Percentiles rank a stretch among this genome's conserved stretches.
Evolutionary conservation across 2,888 invertebrate genomes (phyloP).

Genomic region (Caradrina clavipalpis): DNA sequence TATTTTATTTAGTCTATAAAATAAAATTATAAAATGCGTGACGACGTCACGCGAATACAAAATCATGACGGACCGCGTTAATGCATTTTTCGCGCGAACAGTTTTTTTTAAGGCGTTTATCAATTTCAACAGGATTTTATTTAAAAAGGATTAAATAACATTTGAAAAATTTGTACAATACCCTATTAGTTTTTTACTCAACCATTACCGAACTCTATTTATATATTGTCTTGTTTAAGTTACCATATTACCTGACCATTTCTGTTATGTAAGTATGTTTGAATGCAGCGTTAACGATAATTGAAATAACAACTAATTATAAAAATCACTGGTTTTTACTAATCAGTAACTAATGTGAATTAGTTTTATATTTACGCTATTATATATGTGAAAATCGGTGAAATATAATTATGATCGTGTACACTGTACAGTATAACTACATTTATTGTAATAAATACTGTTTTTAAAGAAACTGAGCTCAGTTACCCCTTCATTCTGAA

Average conservation of each 20-base stretch:
- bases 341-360: constrained; percentile 4
- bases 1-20: neutral
- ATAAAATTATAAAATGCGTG: too few species aligned
- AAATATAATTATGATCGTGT: neutral
- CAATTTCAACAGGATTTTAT: too few species aligned
- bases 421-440: constrained; percentile 1
- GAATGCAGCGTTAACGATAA: neutral
- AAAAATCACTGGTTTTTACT: constrained; percentile 36
- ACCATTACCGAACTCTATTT: neutral
- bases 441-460: constrained; percentile 25
- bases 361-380: neutral
- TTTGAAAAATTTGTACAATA: too few species aligned
- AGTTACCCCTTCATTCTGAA: constrained; percentile 1
- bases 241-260: neutral
- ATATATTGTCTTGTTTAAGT: neutral
- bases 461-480: constrained; percentile 13
- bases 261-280: neutral
- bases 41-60: too few species aligned
- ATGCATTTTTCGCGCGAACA: too few species aligned
- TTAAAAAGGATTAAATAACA: too few species aligned
- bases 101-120: too few species aligned
- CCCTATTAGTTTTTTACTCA: neutral
- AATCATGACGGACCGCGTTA: too few species aligned
- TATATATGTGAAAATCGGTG: neutral
- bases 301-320: neutral